Base-by-base conservation (phyloP, 2,797 vertebrate genomes). In the Coregonus suidteri region DNA sequence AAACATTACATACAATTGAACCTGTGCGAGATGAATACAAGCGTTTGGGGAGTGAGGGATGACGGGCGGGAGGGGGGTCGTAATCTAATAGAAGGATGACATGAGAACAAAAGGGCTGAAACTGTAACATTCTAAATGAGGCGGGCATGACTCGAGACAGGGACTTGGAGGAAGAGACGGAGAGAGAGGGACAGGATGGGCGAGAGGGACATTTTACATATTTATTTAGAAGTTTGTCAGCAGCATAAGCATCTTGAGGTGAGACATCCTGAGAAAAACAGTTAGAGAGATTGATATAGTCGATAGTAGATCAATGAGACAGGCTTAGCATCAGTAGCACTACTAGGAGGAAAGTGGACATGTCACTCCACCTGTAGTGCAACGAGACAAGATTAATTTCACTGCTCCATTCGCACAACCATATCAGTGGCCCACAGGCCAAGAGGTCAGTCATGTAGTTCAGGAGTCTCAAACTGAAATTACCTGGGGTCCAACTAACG, bases 71-170 rank as follows among this genome's bases (percentile, higher is more conserved):
- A 81, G 88, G 91, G 87, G 75, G 59, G 81, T 88, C 83, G 82
- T 93, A 93, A 95, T 94, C 89, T 91, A 94, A 94, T 94, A 85
- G 83, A 87, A 81, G 88, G 87, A 91, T 89, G 93, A 93, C 93
- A 94, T 88, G 88, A 89, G 91, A 90, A 93, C 90, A 92, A 92
- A 93, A 91, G 91, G 90, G 91, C 91, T 91, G 88, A 91, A 92
- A 92, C 83, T 69, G 87, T 86, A 86, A 88, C 89, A 86, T 85
- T 88, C 89, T 91, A 92, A 88, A 87, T 88, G 88, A 88, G 81
- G 75, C 82, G 82, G 81, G 75, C 82, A 82, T 85, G 87, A 85
- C 80, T 86, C 86, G 84, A 88, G 90, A 88, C 85, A 85, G 83
- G 82, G 71, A 75, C 76, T 77, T 80, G 84, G 82, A 31, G 51